A percentile compares a stretch with the other conserved stretches of the same genome.
phyloP scores from a whole-genome alignment of 1,140 invertebrate species.

The Cardiocondyla obscurior region DNA sequence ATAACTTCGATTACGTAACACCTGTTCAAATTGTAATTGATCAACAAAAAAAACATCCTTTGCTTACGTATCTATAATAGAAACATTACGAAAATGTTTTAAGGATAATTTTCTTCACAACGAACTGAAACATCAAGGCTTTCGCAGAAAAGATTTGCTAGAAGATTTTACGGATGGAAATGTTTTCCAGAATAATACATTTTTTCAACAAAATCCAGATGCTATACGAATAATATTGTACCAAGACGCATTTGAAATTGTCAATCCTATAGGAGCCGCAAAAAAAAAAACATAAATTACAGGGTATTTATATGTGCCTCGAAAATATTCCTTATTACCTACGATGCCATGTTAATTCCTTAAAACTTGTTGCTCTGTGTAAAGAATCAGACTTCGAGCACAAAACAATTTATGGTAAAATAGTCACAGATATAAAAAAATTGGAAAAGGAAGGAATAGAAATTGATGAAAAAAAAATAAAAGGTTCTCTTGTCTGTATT shows the following conservation, averaged over 20 bases:
- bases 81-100: not conserved
- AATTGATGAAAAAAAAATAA: not conserved
- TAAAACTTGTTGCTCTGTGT: not conserved
- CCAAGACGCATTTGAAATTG: not conserved
- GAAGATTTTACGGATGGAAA: not conserved
- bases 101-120: not conserved
- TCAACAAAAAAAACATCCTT: not conserved
- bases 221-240: not conserved
- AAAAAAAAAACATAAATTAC: not conserved
- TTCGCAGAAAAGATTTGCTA: not conserved
- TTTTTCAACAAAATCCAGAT: not conserved
- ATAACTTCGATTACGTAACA: too few species aligned
- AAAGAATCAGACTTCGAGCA: not conserved
- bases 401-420: not conserved
- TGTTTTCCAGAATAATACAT: not conserved
- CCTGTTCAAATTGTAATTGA: not conserved
- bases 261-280: not conserved
- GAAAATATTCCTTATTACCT: not conserved
- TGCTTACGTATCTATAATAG: not conserved
- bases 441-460: not conserved
- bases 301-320: not conserved
- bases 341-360: not conserved
- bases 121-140: not conserved
- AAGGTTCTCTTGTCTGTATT: not conserved
- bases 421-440: not conserved